phyloP scores from a whole-genome alignment of 2,797 vertebrate genomes.

The Amphiprion clarkii region DNA sequence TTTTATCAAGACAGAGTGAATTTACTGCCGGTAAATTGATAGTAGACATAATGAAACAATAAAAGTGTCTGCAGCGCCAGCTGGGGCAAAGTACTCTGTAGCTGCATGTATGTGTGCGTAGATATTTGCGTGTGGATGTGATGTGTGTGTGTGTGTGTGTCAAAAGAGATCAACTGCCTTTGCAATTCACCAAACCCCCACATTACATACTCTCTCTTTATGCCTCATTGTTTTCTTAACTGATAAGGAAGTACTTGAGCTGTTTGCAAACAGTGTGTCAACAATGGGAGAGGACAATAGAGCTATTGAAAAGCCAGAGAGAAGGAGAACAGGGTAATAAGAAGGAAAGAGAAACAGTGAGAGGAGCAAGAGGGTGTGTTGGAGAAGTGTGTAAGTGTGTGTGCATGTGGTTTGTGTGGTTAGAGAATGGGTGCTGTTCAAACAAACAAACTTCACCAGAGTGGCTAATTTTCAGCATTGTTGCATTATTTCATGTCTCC shows the following conservation, averaged over 20 bases:
- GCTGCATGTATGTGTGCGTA: constrained; percentile 10
- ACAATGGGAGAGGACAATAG: constrained; percentile 59
- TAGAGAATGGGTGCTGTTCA: constrained; percentile 33
- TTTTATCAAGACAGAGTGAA: constrained; percentile 72
- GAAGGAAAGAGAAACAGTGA: constrained; percentile 14
- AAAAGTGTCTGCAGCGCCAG: constrained; percentile 61
- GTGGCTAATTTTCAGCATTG: constrained; percentile 61
- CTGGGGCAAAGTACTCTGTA: constrained; percentile 43
- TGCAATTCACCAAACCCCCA: constrained; percentile 12
- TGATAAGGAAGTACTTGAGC: constrained; percentile 70
- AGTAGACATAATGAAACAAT: constrained; percentile 79
- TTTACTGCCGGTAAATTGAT: constrained; percentile 77
- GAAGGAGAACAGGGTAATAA: constrained; percentile 43
- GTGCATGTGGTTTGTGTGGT: constrained; percentile 32
- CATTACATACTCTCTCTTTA: constrained; percentile 40
- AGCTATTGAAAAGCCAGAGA: constrained; percentile 45
- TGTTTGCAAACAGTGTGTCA: constrained; percentile 65
- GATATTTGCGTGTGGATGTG: not conserved
- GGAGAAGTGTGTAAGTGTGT: constrained; percentile 12
- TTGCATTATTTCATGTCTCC: constrained; percentile 60
- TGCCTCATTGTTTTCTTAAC: constrained; percentile 56
- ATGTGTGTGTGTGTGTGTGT: not conserved
- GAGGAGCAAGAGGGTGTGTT: not conserved
- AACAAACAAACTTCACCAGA: constrained; percentile 53
- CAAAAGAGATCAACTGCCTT: constrained; percentile 17